Evolutionary conservation across 92 coral and sea anemone genomes (phyloP).

Genomic region (Porites rus): DNA sequence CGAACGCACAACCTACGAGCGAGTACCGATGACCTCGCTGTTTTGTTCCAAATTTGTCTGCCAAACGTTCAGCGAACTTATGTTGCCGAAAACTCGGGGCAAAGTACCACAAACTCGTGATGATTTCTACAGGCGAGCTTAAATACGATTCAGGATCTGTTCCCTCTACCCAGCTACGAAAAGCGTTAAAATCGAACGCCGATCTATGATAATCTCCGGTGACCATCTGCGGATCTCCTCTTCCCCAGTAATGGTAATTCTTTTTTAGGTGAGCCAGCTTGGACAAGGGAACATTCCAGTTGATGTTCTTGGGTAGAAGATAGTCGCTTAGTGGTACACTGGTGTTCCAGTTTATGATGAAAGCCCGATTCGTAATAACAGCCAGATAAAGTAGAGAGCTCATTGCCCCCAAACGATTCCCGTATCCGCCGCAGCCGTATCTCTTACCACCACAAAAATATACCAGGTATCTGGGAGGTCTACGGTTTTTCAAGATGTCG

Average conservation of each 20-base stretch:
- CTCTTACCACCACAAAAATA: conserved; percentile 70
- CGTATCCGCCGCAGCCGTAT: conserved; percentile 85
- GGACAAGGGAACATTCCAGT: conserved; percentile 54
- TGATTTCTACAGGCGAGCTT: conserved; percentile 60
- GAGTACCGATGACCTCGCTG: conserved; percentile 59
- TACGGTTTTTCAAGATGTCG: conserved; percentile 45
- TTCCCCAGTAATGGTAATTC: conserved; percentile 79
- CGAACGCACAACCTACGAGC: conserved; percentile 77
- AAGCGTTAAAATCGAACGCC: conserved; percentile 13
- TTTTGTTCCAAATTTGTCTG: conserved; percentile 47
- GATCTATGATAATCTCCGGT: conserved; percentile 33
- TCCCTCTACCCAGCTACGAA: conserved; percentile 53
- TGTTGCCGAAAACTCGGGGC: conserved; percentile 63
- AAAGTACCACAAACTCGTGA: conserved; percentile 79
- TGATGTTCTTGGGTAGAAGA: conserved; percentile 66
- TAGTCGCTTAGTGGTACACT: conserved; percentile 56
- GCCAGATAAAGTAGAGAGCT: conserved; percentile 72
- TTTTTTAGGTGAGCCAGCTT: conserved; percentile 42
- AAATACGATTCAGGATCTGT: conserved; percentile 54
- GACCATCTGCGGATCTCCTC: conserved; percentile 37
- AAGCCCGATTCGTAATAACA: conserved; percentile 76
- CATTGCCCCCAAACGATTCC: conserved; percentile 73
- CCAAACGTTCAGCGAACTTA: conserved; percentile 47
- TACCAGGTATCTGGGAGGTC: conserved; percentile 64
- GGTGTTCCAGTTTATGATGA: conserved; percentile 75